Evolutionary conservation across 2,113 vertebrate genomes (phyloP).

Genomic region (Saimiri boliviensis): DNA sequence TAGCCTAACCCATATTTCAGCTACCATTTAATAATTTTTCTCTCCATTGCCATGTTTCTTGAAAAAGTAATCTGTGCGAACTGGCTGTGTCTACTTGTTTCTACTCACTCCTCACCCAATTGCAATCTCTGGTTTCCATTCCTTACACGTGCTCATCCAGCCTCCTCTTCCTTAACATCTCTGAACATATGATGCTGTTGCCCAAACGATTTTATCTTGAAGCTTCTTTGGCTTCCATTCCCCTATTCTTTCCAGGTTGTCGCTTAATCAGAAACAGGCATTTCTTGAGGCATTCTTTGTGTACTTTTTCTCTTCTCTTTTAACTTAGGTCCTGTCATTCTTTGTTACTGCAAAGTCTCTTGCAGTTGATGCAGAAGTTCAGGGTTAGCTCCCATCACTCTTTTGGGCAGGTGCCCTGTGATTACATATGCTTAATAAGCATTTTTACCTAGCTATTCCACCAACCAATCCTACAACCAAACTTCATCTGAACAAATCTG

Average conservation of each 20-base stretch:
- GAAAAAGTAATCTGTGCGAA: background rate
- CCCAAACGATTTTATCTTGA: background rate
- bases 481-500: background rate
- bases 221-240: background rate
- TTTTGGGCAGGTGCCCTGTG: background rate
- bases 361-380: background rate
- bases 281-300: background rate
- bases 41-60: background rate
- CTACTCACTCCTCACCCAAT: background rate
- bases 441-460: background rate
- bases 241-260: background rate
- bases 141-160: background rate
- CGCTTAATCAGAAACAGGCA: background rate
- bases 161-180: background rate
- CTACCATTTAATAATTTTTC: background rate
- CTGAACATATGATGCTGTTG: background rate
- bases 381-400: background rate
- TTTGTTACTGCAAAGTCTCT: background rate
- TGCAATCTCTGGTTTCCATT: background rate
- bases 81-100: background rate
- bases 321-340: background rate
- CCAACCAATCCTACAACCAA: background rate
- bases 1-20: background rate
- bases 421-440: background rate
- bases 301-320: conserved; percentile 4